Conservation (phyloP, 2,113 vertebrate species). For the Grallaria varia region DNA sequence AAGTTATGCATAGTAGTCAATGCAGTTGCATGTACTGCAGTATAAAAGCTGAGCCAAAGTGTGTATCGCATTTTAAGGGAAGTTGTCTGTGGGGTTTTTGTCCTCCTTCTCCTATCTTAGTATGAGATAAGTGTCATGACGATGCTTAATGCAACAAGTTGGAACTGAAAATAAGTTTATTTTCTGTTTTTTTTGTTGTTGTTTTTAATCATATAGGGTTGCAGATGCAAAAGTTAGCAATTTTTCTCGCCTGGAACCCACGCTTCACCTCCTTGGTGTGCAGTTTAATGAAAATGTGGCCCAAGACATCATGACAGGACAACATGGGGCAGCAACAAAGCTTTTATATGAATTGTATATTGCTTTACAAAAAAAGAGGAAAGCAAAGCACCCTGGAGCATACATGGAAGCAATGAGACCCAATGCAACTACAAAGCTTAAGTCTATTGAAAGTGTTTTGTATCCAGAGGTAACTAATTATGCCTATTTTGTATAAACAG, state of each 20-base stretch:
- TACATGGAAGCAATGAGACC: constrained; percentile 79
- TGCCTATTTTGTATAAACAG: neutral
- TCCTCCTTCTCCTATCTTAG: rapidly evolving
- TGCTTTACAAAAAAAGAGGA: constrained; percentile 85
- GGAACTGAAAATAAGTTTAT: neutral
- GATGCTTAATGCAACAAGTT: neutral
- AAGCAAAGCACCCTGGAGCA: constrained; percentile 69
- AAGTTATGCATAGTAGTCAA: neutral
- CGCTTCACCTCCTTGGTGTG: constrained; percentile 83
- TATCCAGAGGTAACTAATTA: constrained; percentile 76
- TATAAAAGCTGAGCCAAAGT: neutral
- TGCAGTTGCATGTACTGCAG: neutral
- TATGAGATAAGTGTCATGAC: neutral
- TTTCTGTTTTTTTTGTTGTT: neutral
- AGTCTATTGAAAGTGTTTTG: constrained; percentile 73
- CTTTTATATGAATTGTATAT: constrained; percentile 90
- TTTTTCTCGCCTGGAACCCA: constrained; percentile 88
- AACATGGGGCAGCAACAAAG: constrained; percentile 80
- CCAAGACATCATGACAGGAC: constrained; percentile 83
- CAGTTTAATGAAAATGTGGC: constrained; percentile 82
- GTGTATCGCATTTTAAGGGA: neutral
- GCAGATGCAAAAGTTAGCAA: constrained; percentile 86
- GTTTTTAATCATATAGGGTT: constrained; percentile 65
- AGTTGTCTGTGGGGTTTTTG: neutral
- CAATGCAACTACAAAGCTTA: constrained; percentile 58